These are phyloP conservation scores for Drosophila athabasca DNA, from an alignment of 1,140 invertebrate species.

Conservation along the genomic window DNA sequence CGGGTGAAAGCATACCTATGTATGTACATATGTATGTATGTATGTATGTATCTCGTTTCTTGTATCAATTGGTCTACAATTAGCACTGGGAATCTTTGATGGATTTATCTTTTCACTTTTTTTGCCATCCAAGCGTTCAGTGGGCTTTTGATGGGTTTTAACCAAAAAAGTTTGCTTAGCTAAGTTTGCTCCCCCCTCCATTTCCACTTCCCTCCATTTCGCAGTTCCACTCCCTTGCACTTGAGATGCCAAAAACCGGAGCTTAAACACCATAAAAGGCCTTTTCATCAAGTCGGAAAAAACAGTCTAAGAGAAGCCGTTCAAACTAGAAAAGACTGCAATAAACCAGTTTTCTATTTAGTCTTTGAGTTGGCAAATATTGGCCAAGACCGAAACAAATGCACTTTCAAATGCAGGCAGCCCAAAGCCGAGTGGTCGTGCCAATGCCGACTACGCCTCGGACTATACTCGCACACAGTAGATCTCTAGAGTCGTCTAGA, in stretches of 20 bases:
- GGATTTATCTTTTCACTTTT: conserved; percentile 34
- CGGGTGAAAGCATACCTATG: conserved; percentile 28
- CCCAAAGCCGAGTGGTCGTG: conserved; percentile 29
- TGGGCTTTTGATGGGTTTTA: conserved; percentile 10
- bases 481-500: conserved; percentile 41
- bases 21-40: too few species aligned
- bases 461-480: conserved; percentile 17
- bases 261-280: conserved; percentile 31
- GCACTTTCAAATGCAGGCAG: conserved; percentile 43
- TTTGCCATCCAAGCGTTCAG: conserved; percentile 6
- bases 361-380: conserved; percentile 39
- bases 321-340: conserved; percentile 26
- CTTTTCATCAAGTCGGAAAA: conserved; percentile 39
- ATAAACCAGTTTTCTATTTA: conserved; percentile 46
- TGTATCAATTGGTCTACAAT: conserved; percentile 27
- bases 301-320: neutral
- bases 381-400: conserved; percentile 52
- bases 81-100: conserved; percentile 3
- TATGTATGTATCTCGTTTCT: too few species aligned
- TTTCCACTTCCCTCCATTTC: neutral
- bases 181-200: too few species aligned
- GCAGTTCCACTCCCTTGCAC: conserved; percentile 34
- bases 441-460: conserved; percentile 39
- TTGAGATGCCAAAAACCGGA: conserved; percentile 27
- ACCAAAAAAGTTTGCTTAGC: neutral